Evolutionary conservation across 2,888 invertebrate genomes (phyloP).

Genomic region (Cheilosia grossa): DNA sequence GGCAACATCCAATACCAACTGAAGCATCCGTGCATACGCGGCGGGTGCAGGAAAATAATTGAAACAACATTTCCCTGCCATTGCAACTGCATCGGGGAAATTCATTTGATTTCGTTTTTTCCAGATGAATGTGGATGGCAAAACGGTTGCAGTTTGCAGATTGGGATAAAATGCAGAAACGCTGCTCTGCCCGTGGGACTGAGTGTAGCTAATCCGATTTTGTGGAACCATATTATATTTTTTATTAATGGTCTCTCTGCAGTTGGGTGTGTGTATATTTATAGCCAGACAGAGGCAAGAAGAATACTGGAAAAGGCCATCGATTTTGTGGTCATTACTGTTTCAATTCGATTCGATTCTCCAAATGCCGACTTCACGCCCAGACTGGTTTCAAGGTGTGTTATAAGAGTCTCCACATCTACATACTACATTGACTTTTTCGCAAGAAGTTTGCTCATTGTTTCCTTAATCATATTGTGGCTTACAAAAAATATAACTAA

Average conservation of each 20-base stretch:
- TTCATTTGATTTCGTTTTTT: conserved; percentile 46
- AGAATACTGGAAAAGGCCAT: conserved; percentile 44
- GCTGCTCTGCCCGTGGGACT: not conserved
- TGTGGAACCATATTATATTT: conserved; percentile 41
- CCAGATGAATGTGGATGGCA: conserved; percentile 47
- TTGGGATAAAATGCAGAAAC: conserved; percentile 22
- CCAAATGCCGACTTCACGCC: conserved; percentile 37
- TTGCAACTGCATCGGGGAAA: conserved; percentile 10
- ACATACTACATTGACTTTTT: too few species aligned
- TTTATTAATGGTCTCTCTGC: conserved; percentile 37
- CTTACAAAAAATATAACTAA: too few species aligned
- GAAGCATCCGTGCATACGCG: conserved; percentile 10
- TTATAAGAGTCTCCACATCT: not conserved
- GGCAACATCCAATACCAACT: conserved; percentile 8
- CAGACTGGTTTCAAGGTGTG: conserved; percentile 25
- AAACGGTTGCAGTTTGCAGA: conserved; percentile 54
- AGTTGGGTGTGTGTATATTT: conserved; percentile 10
- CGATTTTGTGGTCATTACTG: conserved; percentile 29
- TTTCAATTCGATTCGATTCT: not conserved
- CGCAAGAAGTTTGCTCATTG: too few species aligned
- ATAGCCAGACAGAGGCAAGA: not conserved
- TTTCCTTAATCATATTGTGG: too few species aligned
- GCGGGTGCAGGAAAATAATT: conserved; percentile 47
- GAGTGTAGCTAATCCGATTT: conserved; percentile 41
- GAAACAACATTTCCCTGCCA: conserved; percentile 44